Conservation (phyloP, 2,797 vertebrate species). For the Euthynnus affinis region DNA sequence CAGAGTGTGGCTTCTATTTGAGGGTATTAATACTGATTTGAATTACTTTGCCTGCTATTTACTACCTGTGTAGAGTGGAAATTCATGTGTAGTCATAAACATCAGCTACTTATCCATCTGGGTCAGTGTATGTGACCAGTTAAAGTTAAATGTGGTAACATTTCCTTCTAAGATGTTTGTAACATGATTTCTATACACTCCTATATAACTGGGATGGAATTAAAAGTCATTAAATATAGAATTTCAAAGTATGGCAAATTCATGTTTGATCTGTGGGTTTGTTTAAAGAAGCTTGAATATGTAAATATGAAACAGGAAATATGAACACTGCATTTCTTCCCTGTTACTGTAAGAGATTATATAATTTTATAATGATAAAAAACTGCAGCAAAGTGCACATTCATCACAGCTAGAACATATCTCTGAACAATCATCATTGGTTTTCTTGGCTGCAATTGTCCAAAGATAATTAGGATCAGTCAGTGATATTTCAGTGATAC, state of each 20-base stretch:
- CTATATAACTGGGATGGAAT: background rate
- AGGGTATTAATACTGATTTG: slow-evolving; percentile 8
- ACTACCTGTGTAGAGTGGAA: background rate
- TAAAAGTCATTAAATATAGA: background rate
- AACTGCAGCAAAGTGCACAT: background rate
- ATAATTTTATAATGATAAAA: background rate
- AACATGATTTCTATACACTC: background rate
- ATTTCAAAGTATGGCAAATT: background rate
- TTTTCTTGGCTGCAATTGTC: background rate
- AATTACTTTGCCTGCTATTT: background rate
- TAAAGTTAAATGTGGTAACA: background rate
- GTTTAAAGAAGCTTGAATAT: background rate
- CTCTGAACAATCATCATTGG: background rate
- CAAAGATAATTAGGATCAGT: slow-evolving; percentile 11
- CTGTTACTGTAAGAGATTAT: too few species aligned
- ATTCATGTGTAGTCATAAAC: background rate
- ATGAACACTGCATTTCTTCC: background rate
- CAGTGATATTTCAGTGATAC: slow-evolving; percentile 2
- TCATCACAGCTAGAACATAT: slow-evolving; percentile 21
- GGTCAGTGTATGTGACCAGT: background rate
- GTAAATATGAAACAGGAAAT: background rate
- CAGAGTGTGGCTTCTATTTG: background rate
- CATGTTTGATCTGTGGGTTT: background rate
- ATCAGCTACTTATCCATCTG: background rate
- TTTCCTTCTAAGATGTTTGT: background rate